phyloP scores from a whole-genome alignment of 2,888 invertebrate species.

The Parnassius apollo region DNA sequence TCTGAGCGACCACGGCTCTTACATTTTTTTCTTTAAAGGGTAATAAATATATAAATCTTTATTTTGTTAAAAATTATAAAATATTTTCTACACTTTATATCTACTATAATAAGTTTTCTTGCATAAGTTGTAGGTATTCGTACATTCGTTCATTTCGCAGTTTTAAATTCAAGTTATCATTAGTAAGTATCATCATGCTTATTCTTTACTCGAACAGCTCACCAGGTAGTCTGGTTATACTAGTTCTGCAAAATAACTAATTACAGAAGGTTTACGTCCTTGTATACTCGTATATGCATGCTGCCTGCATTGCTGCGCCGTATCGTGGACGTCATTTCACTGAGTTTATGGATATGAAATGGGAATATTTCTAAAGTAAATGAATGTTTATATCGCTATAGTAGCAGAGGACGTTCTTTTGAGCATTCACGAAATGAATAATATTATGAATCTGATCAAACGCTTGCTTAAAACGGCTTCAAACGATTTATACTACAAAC shows the following conservation, averaged over 20 bases:
- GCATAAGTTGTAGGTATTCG: constrained; percentile 3
- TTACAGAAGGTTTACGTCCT: constrained; percentile 25
- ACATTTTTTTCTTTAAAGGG: too few species aligned
- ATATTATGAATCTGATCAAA: constrained; percentile 17
- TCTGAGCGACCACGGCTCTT: too few species aligned
- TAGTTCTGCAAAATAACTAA: constrained; percentile 32
- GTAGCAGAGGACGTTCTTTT: background rate
- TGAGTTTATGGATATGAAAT: constrained; percentile 17
- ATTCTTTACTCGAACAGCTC: constrained; percentile 20
- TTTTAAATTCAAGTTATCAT: constrained; percentile 21
- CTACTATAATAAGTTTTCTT: constrained; percentile 1
- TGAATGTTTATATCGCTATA: constrained; percentile 6
- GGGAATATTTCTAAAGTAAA: constrained; percentile 13
- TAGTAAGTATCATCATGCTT: constrained; percentile 21
- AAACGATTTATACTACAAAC: constrained; percentile 19
- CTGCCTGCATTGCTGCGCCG: constrained; percentile 15
- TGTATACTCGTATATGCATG: constrained; percentile 14
- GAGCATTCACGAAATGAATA: constrained; percentile 1
- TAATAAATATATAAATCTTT: background rate
- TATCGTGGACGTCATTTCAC: constrained; percentile 17
- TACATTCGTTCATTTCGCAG: constrained; percentile 13
- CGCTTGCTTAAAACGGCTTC: constrained; percentile 21
- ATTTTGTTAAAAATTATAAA: background rate
- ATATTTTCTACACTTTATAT: constrained; percentile 11
- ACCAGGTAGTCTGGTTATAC: constrained; percentile 28